Evolutionary conservation across 1,140 invertebrate genomes (phyloP).

Genomic region (Conus betulinus): DNA sequence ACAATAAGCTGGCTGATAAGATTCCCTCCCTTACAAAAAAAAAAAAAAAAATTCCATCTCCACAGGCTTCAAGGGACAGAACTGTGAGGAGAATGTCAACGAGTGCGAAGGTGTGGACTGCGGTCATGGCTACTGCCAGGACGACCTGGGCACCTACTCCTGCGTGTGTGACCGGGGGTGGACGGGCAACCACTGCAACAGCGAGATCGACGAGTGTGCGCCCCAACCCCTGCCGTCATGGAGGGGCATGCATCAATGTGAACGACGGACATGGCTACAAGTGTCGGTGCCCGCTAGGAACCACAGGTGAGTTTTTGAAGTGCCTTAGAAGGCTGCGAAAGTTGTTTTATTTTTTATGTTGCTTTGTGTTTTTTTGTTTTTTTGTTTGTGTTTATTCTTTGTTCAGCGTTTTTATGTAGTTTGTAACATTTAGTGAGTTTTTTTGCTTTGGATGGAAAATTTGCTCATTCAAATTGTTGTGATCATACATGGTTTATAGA

Average conservation of each 20-base stretch:
- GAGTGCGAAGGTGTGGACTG: conserved; percentile 48
- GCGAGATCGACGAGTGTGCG: conserved; percentile 83
- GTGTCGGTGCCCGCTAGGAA: conserved; percentile 87
- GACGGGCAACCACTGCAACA: conserved; percentile 63
- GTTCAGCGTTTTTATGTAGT: too few relatives aligned
- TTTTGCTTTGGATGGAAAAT: too few relatives aligned
- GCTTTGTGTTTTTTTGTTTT: too few relatives aligned
- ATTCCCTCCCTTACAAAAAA: too few relatives aligned
- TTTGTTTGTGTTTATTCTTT: too few relatives aligned
- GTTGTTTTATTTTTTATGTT: too few relatives aligned
- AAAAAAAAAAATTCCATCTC: neutral
- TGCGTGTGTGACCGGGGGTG: conserved; percentile 92
- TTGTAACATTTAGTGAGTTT: too few relatives aligned
- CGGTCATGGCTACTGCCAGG: conserved; percentile 51
- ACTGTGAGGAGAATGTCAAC: conserved; percentile 65
- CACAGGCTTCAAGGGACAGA: conserved; percentile 55
- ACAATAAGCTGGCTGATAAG: neutral
- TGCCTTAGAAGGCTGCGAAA: too few relatives aligned
- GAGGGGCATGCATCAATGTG: conserved; percentile 57
- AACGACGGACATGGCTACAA: conserved; percentile 71
- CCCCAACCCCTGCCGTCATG: conserved; percentile 83
- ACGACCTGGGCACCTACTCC: conserved; percentile 59
- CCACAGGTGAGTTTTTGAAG: conserved; percentile 80
- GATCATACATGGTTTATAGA: too few relatives aligned
- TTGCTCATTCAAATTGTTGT: too few relatives aligned